Conservation (phyloP, 2,888 invertebrate genomes). For the Branchipolynoe longqiensis region DNA sequence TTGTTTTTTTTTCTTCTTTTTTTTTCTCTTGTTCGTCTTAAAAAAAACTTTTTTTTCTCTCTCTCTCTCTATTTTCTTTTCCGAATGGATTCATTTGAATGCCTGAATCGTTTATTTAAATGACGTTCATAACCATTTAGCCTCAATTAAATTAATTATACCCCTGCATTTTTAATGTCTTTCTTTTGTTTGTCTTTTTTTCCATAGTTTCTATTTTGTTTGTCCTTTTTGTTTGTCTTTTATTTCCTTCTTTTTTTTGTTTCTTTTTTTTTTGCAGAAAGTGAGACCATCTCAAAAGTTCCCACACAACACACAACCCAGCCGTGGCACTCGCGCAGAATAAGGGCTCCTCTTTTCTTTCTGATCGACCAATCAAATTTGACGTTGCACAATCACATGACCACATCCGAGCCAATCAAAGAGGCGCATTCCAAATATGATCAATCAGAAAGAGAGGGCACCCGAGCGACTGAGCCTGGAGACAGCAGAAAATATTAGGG, state of each 20-base stretch:
- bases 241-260: background rate
- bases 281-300: slow-evolving; percentile 70
- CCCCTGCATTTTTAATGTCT: slow-evolving; percentile 12
- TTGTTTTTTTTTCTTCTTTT: slow-evolving; percentile 36
- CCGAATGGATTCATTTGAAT: slow-evolving; percentile 48
- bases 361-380: slow-evolving; percentile 35
- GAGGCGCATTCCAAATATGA: slow-evolving; percentile 2
- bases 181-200: slow-evolving; percentile 14
- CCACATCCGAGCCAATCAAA: slow-evolving; percentile 18
- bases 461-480: slow-evolving; percentile 32
- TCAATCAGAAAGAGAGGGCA: slow-evolving; percentile 50
- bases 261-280: slow-evolving; percentile 49
- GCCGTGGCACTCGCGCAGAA: slow-evolving; percentile 44
- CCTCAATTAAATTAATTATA: background rate
- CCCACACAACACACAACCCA: slow-evolving; percentile 61
- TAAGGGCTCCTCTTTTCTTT: slow-evolving; percentile 28
- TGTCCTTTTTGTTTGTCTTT: too few relatives aligned
- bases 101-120: slow-evolving; percentile 37
- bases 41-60: slow-evolving; percentile 11
- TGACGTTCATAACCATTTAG: background rate
- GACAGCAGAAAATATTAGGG: slow-evolving; percentile 58
- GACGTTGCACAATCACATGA: background rate
- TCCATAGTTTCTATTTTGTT: too few relatives aligned
- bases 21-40: slow-evolving; percentile 19
- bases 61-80: too few relatives aligned